phyloP scores from a whole-genome alignment of 2,113 vertebrate genomes.

The Bujurquina vittata region DNA sequence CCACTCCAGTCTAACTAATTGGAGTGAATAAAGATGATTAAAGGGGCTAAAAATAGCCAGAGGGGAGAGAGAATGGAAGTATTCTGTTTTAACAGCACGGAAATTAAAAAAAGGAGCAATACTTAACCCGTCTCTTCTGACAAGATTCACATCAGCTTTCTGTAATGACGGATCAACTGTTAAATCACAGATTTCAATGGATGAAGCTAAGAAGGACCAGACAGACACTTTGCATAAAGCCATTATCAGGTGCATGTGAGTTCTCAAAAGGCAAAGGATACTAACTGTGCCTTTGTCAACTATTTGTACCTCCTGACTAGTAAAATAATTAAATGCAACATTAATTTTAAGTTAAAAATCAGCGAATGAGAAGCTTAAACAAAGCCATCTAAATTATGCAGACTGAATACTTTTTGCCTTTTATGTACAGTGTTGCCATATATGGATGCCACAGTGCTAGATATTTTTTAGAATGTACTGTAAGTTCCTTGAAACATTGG shows the following conservation, averaged over 20 bases:
- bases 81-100: slow-evolving; percentile 57
- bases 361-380: background rate
- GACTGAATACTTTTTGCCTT: background rate
- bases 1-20: slow-evolving; percentile 79
- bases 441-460: background rate
- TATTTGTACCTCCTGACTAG: background rate
- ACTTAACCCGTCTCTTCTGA: slow-evolving; percentile 59
- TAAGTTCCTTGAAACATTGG: background rate
- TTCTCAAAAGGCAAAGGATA: background rate
- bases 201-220: background rate
- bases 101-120: slow-evolving; percentile 50
- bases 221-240: background rate
- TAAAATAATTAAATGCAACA: slow-evolving; percentile 1
- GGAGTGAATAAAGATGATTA: slow-evolving; percentile 83
- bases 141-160: slow-evolving; percentile 54
- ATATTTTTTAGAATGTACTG: background rate
- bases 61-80: slow-evolving; percentile 53
- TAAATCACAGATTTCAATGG: background rate
- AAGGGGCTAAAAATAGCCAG: slow-evolving; percentile 79
- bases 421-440: background rate
- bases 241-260: background rate
- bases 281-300: background rate
- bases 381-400: background rate
- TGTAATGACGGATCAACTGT: slow-evolving; percentile 61
- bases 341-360: background rate